Base-by-base conservation (phyloP, 1,140 invertebrate genomes). In the Rhopalosiphum maidis region DNA sequence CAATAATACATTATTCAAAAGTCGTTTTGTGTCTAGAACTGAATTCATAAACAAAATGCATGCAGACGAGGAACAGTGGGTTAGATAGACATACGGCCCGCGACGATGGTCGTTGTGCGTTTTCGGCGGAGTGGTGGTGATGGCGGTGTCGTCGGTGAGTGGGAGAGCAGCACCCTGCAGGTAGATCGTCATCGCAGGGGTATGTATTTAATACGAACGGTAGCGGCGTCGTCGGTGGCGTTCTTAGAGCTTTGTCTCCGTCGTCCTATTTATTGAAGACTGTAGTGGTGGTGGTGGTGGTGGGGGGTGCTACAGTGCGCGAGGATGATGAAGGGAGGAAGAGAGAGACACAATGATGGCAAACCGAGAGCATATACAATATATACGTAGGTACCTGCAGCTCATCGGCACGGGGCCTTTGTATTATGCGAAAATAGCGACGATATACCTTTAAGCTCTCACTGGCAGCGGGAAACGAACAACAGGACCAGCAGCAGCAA, bases 391-490 rank as follows among this genome's bases (percentile, higher is more conserved):
- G 30, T 68, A n/a, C n/a, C 11, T 5, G n/a, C 48, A 48, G 48
- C 30, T 35, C 37, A 37, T 37, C 60, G n/a, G 60, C 60, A 77
- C 30, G 4, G 15, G 15, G 60, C 15, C 15, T 77, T 77, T 77
- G 60, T 77, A 77, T 77, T 77, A 77, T 77, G n/a, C 60, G 60
- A 77, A 77, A 77, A 77, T 15, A 77, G 60, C 60, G 60, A 77
- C 60, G 60, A 77, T 77, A 77, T 77, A 77, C 60, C 30, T 77
- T 77, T n/a, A 77, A 77, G 60, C 60, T 60, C 23, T 60, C 18
- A 5, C 60, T 77, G 60, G 60, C 60, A 77, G 5, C 30, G 30
- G 5, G 4, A 9, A 1, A 77, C 60, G 15, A 77, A 77, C n/a
- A 77, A 77, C 60, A 4, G 25, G n/a, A 77, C 60, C 15, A 77